Conservation (phyloP, 2,888 invertebrate species). For the Myopa tessellatipennis region DNA sequence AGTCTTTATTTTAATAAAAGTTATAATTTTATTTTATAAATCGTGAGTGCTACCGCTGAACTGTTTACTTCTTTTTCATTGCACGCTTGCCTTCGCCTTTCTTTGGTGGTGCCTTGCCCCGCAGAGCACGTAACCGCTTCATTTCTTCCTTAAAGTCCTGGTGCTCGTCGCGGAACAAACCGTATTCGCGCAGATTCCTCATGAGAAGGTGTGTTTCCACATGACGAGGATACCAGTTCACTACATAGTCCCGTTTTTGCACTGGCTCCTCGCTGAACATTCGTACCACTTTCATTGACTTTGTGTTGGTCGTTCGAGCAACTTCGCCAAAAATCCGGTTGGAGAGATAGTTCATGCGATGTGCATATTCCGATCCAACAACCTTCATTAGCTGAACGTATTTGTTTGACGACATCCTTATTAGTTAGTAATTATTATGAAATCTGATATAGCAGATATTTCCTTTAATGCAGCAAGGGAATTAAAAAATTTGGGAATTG, state of each 20-base stretch:
- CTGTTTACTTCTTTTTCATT: slow-evolving; percentile 59
- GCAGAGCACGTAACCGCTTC: slow-evolving; percentile 77
- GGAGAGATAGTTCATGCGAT: slow-evolving; percentile 85
- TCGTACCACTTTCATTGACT: slow-evolving; percentile 81
- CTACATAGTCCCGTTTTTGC: slow-evolving; percentile 77
- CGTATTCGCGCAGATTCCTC: slow-evolving; percentile 79
- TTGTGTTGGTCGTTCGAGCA: slow-evolving; percentile 77
- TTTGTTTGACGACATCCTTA: slow-evolving; percentile 71
- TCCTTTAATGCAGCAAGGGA: no score
- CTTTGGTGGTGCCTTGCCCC: slow-evolving; percentile 79
- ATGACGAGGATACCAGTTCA: slow-evolving; percentile 89
- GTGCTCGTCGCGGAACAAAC: slow-evolving; percentile 88
- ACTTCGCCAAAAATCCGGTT: slow-evolving; percentile 92
- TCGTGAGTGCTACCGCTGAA: background rate
- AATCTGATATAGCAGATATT: no score
- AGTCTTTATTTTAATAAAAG: background rate
- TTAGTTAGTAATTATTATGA: background rate
- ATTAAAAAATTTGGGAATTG: no score
- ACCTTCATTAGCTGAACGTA: slow-evolving; percentile 78
- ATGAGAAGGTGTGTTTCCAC: slow-evolving; percentile 80
- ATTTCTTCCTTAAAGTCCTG: slow-evolving; percentile 90
- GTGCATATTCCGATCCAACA: slow-evolving; percentile 81
- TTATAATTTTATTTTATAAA: slow-evolving; percentile 20
- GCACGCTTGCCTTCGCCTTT: slow-evolving; percentile 69
- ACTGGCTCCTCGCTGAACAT: slow-evolving; percentile 82